These are phyloP conservation scores for Troides helena DNA, from an alignment of 2,888 invertebrate genomes.

Conservation along the genomic window DNA sequence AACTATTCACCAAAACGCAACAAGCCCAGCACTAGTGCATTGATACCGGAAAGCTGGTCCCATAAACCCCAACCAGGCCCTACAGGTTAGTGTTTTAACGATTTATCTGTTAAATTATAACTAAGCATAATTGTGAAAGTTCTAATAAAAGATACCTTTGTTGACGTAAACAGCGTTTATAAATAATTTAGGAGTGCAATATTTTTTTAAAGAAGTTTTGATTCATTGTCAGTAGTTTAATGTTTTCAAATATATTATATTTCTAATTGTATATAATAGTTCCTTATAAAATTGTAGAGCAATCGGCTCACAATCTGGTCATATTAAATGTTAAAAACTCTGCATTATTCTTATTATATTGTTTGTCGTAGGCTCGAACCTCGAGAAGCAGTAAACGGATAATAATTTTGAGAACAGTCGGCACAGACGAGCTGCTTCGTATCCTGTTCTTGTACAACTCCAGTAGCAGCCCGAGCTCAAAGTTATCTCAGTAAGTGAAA, in stretches of 20 bases:
- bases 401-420: not conserved
- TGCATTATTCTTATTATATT: not conserved
- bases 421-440: not conserved
- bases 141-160: too few species aligned
- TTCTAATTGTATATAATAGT: too few species aligned
- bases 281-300: too few species aligned
- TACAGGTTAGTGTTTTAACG: not conserved
- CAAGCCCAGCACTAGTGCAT: not conserved
- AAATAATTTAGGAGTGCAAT: too few species aligned
- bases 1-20: not conserved
- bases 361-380: not conserved
- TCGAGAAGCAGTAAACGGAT: not conserved
- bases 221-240: too few species aligned
- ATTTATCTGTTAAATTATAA: too few species aligned
- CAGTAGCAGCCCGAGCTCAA: not conserved
- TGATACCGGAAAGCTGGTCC: not conserved
- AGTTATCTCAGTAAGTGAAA: not conserved
- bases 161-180: too few species aligned
- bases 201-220: too few species aligned
- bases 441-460: not conserved
- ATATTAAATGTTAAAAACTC: too few species aligned
- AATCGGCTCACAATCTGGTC: too few species aligned
- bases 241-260: too few species aligned
- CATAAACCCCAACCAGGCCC: not conserved
- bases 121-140: too few species aligned